These are phyloP conservation scores for Beaufortia kweichowensis DNA, from an alignment of 2,113 vertebrate species.

Conservation along the genomic window DNA sequence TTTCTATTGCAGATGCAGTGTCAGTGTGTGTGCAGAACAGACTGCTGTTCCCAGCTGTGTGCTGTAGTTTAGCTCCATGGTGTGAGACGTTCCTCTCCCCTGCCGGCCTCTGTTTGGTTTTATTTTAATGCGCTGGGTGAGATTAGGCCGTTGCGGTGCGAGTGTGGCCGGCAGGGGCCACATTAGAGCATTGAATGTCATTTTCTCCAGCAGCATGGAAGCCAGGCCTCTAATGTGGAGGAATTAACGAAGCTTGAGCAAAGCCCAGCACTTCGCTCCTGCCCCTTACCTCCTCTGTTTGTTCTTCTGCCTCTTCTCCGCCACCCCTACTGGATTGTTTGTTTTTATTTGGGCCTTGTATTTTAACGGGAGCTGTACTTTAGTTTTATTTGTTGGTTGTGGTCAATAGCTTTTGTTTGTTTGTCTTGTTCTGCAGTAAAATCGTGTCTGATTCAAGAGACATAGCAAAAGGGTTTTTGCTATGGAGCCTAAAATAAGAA, in stretches of 20 bases:
- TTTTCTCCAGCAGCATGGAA: conserved; percentile 61
- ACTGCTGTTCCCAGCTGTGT: conserved; percentile 34
- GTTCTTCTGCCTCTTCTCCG: not conserved
- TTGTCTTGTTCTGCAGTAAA: no score
- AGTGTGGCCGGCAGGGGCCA: conserved; percentile 48
- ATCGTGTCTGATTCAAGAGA: no score
- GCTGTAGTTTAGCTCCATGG: conserved; percentile 44
- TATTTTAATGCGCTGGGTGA: conserved; percentile 51
- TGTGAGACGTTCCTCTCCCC: conserved; percentile 38
- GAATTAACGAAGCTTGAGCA: conserved; percentile 53
- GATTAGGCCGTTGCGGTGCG: conserved; percentile 47
- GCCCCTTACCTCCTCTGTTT: conserved; percentile 25
- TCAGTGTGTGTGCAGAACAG: conserved; percentile 8
- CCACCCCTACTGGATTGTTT: not conserved
- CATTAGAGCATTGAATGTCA: conserved; percentile 54
- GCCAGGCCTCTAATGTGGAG: conserved; percentile 48
- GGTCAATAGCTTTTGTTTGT: no score
- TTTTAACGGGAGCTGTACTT: not conserved
- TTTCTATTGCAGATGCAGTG: conserved; percentile 26
- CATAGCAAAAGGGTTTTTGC: no score
- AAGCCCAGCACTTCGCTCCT: conserved; percentile 12
- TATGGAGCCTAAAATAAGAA: no score
- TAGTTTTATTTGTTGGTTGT: not conserved
- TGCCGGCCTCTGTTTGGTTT: conserved; percentile 47
- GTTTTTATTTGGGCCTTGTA: conserved; percentile 3